Evolutionary conservation across 2,888 invertebrate genomes (phyloP), one percentile per base, ranked within the genome.

Genomic region (Beris morrisii): DNA sequence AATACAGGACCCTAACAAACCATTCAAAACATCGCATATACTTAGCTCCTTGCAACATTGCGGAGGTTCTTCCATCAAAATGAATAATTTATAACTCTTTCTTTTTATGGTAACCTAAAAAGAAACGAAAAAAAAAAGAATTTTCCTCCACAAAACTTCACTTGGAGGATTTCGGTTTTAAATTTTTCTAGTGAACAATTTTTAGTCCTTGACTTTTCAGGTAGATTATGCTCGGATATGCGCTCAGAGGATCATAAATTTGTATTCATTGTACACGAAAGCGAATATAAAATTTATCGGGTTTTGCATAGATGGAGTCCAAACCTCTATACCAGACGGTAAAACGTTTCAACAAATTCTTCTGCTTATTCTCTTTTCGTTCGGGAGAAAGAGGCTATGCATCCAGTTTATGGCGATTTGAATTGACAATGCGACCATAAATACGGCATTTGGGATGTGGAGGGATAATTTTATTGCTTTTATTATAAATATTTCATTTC

Each of bases 221-320:
- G 61, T 61, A 61, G 50, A 61, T 61, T 61, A 61, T 50, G 38
- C 15, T 52, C 32, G 52, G 61, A 61, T 61, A 61, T 61, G 61
- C 61, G 61, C 61, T 61, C 38, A 32, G 38, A 61, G 52, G 61
- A 61, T 61, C 61, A 61, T 61, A 61, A 61, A 61, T 61, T 61
- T 61, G 50, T 59, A 61, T 61, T 61, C 61, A 61, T 61, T 61
- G 61, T 61, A 61, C 61, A 61, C 52, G 32, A 50, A 61, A 61
- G 50, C 43, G 52, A 61, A 61, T 52, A 50, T 50, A 61, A 61
- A 61, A 61, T 61, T 61, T 61, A 61, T 61, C 61, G 61, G 50
- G n/a, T n/a, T 48, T 46, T 46, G 31, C 30, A 48, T 48, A 48
- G 58, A 28, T 45, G 22, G 30, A 22, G 28, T 5, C 28, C 15